Conservation (phyloP, 2,888 invertebrate genomes). For the Dione vanillae region DNA sequence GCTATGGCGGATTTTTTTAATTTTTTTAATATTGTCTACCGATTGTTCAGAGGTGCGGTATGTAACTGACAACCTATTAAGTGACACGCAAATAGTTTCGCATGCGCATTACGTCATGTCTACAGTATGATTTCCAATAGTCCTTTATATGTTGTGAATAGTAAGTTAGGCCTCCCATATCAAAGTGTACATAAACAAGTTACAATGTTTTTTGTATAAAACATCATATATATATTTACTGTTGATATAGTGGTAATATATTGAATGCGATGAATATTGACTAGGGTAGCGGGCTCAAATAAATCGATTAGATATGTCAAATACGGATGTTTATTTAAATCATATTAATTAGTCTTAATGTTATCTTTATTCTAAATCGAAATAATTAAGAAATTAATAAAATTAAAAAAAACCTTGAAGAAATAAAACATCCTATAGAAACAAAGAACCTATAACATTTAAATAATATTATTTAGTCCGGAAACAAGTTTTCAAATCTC, state of each 20-base stretch:
- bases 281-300: neutral
- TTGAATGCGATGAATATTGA: neutral
- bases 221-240: neutral
- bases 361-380: neutral
- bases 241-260: neutral
- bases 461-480: neutral
- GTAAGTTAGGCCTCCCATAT: neutral
- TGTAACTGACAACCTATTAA: constrained; percentile 37
- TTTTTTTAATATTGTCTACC: neutral
- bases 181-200: neutral
- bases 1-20: neutral
- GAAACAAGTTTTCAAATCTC: neutral
- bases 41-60: constrained; percentile 25
- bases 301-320: neutral
- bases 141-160: constrained; percentile 9
- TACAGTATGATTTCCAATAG: constrained; percentile 25
- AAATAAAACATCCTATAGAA: neutral
- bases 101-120: constrained; percentile 47
- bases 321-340: neutral
- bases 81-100: constrained; percentile 36
- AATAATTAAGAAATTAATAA: neutral
- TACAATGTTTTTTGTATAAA: neutral
- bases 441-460: neutral
- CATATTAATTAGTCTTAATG: neutral
- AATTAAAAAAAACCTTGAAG: neutral